These are phyloP conservation scores for Tolmerus cingulatus DNA, from an alignment of 2,888 invertebrate species.

Conservation along the genomic window DNA sequence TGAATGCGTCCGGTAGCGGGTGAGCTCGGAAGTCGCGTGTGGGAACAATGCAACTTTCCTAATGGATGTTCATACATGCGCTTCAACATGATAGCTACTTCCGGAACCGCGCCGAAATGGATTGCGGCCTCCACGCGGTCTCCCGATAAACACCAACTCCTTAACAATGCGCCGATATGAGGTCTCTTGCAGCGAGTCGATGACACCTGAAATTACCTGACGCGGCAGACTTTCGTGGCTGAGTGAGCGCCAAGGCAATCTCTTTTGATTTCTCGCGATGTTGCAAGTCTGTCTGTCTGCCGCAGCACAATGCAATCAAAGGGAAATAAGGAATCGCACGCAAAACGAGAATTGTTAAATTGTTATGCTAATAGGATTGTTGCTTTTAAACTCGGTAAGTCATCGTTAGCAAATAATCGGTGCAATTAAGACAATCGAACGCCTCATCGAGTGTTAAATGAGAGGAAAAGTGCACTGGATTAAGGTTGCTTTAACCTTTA, in stretches of 20 bases:
- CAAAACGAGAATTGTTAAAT: not conserved
- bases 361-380: not conserved
- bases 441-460: not conserved
- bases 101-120: not conserved
- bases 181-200: not conserved
- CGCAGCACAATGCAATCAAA: not conserved
- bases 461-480: not conserved
- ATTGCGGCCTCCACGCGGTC: not conserved
- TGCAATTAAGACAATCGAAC: slow-evolving; percentile 5
- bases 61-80: slow-evolving; percentile 14
- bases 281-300: not conserved
- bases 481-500: not conserved
- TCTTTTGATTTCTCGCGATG: not conserved
- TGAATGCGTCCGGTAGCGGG: not conserved
- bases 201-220: slow-evolving; percentile 13
- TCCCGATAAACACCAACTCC: not conserved
- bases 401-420: not conserved
- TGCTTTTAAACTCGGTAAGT: not conserved
- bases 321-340: not conserved
- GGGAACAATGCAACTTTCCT: slow-evolving; percentile 3
- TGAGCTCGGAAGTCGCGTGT: not conserved
- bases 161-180: not conserved
- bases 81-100: not conserved
- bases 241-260: not conserved
- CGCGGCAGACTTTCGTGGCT: not conserved